Percentiles rank a stretch among this genome's conserved stretches.
Evolutionary conservation across 2,888 invertebrate species (phyloP).

Genomic region (Masnerella sp.): DNA sequence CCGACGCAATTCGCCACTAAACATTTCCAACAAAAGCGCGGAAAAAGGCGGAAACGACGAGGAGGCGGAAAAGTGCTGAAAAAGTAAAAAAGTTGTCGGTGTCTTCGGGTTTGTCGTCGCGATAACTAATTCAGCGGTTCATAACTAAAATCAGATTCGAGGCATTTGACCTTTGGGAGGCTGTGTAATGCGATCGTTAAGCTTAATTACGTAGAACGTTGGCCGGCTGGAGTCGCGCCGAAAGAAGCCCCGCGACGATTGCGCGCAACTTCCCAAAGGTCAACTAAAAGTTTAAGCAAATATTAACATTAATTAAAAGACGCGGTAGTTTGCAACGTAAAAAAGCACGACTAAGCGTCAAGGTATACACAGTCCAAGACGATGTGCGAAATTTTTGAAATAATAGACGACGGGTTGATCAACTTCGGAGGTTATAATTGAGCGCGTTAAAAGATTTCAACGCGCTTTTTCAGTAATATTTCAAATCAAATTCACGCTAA

Average conservation of each 20-base stretch:
- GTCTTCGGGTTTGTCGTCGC: conserved; percentile 2
- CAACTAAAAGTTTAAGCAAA: conserved; percentile 52
- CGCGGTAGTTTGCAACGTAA: conserved; percentile 14
- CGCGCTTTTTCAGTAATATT: too few species aligned
- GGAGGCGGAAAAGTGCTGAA: not conserved
- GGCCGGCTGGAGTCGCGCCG: conserved; percentile 18
- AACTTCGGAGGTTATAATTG: conserved; percentile 43
- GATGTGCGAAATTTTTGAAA: conserved; percentile 49
- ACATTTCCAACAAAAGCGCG: conserved; percentile 8
- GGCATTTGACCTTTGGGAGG: conserved; percentile 46
- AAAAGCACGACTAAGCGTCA: conserved; percentile 26
- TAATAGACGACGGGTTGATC: conserved; percentile 49
- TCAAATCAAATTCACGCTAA: too few species aligned
- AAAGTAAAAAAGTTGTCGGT: not conserved
- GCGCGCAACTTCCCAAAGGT: conserved; percentile 42
- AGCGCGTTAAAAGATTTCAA: not conserved
- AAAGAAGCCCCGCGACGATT: conserved; percentile 49
- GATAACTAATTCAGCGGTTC: conserved; percentile 44
- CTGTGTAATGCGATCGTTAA: conserved; percentile 45
- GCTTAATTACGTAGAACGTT: conserved; percentile 52
- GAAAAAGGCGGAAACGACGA: too few species aligned
- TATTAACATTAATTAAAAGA: conserved; percentile 57
- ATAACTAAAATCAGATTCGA: conserved; percentile 51
- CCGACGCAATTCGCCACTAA: conserved; percentile 16
- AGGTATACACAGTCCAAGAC: conserved; percentile 35